Evolutionary conservation across 2,797 vertebrate genomes (phyloP).

Genomic region (Rhinophrynus dorsalis): DNA sequence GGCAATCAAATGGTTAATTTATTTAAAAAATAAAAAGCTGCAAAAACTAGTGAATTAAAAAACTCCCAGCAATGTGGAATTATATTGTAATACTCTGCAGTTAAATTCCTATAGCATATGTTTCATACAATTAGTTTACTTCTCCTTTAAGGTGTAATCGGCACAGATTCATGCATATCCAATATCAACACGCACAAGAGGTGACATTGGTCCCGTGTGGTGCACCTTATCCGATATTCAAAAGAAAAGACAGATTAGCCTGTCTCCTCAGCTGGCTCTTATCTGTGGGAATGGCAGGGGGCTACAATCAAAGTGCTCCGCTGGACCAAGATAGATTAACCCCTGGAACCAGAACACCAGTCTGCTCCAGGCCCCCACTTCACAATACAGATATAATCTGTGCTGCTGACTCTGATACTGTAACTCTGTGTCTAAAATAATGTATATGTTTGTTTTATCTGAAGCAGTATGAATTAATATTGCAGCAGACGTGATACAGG

Average conservation of each 20-base stretch:
- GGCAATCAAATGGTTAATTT: too few species aligned
- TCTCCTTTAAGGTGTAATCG: too few species aligned
- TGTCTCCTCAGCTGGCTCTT: conserved; percentile 46
- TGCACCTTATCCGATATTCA: conserved; percentile 34
- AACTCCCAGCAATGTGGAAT: too few species aligned
- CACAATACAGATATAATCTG: conserved; percentile 45
- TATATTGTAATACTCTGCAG: too few species aligned
- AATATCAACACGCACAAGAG: not conserved
- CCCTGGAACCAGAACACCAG: conserved; percentile 60
- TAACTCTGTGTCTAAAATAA: not conserved
- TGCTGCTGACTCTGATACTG: not conserved
- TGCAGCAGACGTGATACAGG: too few species aligned
- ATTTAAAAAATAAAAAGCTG: too few species aligned
- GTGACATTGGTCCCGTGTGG: conserved; percentile 19
- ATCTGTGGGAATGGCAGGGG: conserved; percentile 60
- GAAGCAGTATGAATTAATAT: not conserved
- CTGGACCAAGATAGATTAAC: conserved; percentile 67
- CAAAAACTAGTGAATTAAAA: too few species aligned
- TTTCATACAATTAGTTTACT: too few species aligned
- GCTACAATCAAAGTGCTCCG: conserved; percentile 63
- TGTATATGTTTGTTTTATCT: not conserved
- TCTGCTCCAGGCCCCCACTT: conserved; percentile 52
- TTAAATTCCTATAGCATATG: too few species aligned
- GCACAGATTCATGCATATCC: not conserved
- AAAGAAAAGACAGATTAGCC: conserved; percentile 38